Evolutionary conservation across 2,113 vertebrate species (phyloP), one percentile per base, ranked within the genome.

Genomic region (Prolemur simus): DNA sequence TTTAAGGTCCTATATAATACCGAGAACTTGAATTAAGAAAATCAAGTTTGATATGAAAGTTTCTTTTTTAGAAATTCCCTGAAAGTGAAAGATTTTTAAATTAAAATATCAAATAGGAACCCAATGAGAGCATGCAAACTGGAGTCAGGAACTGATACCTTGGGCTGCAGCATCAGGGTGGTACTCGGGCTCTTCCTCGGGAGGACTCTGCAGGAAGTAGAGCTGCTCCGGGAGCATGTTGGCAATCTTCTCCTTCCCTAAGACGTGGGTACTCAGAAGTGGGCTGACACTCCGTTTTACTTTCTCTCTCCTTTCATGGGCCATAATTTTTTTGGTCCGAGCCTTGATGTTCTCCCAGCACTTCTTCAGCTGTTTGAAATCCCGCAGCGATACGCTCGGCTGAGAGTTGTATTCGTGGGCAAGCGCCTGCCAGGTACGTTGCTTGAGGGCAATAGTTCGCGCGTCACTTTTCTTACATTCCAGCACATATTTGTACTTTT

Each of bases 321-420:
- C 99, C 99, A 99, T 99, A 97, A 99, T 99, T 97, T 99, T 99
- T 99, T 99, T 99, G 98, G 99, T 99, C 98, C 99, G 98, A 95
- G 99, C 99, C 96, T 99, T 99, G 98, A 99, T 99, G 97, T 99
- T 99, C 97, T 99, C 99, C 99, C 99, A 99, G 96, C 99, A 99
- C 98, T 99, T 99, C 97, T 99, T 99, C 78, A 99, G 96, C 96
- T 99, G 99, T 92, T 99, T 99, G 97, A 99, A 99, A 97, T 99
- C 99, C 97, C 99, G 98, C 76, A 99, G 98, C 0, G 99, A 99
- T 0, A 99, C 99, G 0, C 98, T 99, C 0, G 99, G 99, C 97
- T 99, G 99, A 2, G 98, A 99, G 87, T 99, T 99, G 27, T 99
- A 99, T 17, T 99, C 99, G 14, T 99, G 98, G 66, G 99, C 99